phyloP scores from a whole-genome alignment of 2,797 vertebrate genomes.

The Crenichthys baileyi region DNA sequence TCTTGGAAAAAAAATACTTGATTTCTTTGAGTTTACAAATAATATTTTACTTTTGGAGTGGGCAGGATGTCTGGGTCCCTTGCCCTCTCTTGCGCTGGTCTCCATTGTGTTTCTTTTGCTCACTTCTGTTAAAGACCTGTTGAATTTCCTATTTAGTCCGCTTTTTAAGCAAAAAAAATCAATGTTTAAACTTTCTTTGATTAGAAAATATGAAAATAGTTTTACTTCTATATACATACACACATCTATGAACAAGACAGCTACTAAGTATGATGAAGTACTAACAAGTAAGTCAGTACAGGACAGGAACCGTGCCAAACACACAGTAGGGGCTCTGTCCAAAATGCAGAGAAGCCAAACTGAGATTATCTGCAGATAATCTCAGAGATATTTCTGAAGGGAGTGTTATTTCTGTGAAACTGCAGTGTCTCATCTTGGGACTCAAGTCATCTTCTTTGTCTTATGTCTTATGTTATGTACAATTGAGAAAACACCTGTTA shows the following conservation, averaged over 20 bases:
- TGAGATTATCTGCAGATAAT: conserved; percentile 31
- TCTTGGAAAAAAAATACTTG: conserved; percentile 46
- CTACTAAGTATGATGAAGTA: conserved; percentile 66
- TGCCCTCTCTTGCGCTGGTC: conserved; percentile 79
- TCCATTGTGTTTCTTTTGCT: conserved; percentile 80
- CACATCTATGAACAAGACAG: conserved; percentile 65
- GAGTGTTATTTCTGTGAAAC: conserved; percentile 1
- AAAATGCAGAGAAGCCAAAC: conserved; percentile 39
- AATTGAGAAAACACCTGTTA: conserved; percentile 18
- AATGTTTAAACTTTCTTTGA: conserved; percentile 32
- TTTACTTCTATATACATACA: conserved; percentile 50
- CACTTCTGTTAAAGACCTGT: conserved; percentile 75
- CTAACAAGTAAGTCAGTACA: conserved; percentile 69
- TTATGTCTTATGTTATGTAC: conserved; percentile 29
- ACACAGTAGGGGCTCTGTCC: conserved; percentile 42
- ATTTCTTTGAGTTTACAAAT: conserved; percentile 42
- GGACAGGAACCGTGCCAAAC: conserved; percentile 76
- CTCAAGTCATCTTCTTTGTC: conserved; percentile 6
- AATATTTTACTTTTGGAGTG: conserved; percentile 67
- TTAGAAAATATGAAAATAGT: conserved; percentile 36
- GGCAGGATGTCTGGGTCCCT: conserved; percentile 63
- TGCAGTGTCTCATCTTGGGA: conserved; percentile 31
- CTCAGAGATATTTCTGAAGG: conserved; percentile 12
- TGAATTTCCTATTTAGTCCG: conserved; percentile 36
- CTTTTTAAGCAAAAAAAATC: conserved; percentile 20